Conservation (phyloP, 2,888 invertebrate species). For the Aphrophora alni region DNA sequence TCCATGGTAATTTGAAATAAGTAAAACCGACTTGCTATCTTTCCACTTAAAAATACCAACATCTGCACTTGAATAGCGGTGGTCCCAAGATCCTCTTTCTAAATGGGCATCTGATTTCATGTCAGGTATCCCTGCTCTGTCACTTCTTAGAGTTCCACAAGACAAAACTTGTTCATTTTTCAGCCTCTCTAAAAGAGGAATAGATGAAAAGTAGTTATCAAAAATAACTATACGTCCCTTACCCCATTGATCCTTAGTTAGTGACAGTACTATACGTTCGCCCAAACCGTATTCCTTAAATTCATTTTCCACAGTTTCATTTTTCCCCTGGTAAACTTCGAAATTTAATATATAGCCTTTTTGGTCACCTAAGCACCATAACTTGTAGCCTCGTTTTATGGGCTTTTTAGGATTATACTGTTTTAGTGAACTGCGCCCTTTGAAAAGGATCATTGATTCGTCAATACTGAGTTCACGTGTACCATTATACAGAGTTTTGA, state of each 20-base stretch:
- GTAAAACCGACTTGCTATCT: no score
- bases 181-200: background rate
- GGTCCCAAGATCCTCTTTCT: background rate
- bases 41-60: no score
- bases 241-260: constrained; percentile 16
- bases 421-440: constrained; percentile 34
- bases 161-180: background rate
- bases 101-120: background rate
- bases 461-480: constrained; percentile 35
- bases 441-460: constrained; percentile 41
- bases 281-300: constrained; percentile 17
- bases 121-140: constrained; percentile 10
- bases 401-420: constrained; percentile 42
- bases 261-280: constrained; percentile 23
- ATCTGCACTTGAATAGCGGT: no score
- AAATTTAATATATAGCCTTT: constrained; percentile 35
- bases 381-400: constrained; percentile 38
- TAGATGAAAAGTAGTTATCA: no score
- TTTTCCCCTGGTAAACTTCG: constrained; percentile 39
- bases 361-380: constrained; percentile 39
- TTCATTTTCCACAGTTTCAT: background rate
- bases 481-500: constrained; percentile 20
- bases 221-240: background rate
- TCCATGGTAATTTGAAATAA: no score
- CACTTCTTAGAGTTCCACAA: constrained; percentile 23